Conservation (phyloP, 2,113 vertebrate species). For the Xenus cinereus region DNA sequence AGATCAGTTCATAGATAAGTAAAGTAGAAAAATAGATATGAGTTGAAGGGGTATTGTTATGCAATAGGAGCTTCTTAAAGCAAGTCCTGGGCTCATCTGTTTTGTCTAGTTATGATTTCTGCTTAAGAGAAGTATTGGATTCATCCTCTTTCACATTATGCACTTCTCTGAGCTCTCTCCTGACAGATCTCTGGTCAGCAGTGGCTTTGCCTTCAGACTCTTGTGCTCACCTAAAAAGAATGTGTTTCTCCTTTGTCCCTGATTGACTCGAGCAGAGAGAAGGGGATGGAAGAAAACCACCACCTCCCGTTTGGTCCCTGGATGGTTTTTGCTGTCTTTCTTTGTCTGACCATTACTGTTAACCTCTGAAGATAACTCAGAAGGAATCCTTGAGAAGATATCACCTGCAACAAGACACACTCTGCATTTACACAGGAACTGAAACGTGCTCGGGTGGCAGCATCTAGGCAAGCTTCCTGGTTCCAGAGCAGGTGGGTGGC, state of each 20-base stretch:
- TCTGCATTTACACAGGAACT: not conserved
- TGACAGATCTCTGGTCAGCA: not conserved
- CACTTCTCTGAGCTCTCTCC: not conserved
- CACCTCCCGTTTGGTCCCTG: not conserved
- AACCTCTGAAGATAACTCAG: not conserved
- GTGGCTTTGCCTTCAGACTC: not conserved
- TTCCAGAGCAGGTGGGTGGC: not conserved
- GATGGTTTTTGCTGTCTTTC: not conserved
- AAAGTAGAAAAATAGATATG: not conserved
- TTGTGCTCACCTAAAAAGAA: not conserved
- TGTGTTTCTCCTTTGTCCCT: not conserved
- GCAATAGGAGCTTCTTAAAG: not conserved
- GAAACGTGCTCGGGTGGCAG: not conserved
- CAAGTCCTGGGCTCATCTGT: not conserved
- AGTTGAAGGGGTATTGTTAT: not conserved
- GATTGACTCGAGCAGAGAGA: not conserved
- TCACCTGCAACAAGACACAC: not conserved
- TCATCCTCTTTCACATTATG: not conserved
- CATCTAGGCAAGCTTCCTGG: not conserved
- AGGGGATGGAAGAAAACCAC: not conserved
- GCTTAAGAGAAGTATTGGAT: not conserved
- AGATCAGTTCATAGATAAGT: slow-evolving; percentile 27
- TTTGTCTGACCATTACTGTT: not conserved
- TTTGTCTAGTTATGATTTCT: not conserved
- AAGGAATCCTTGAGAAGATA: not conserved